phyloP scores from a whole-genome alignment of 2,113 vertebrate species.

The Catharus minimus region DNA sequence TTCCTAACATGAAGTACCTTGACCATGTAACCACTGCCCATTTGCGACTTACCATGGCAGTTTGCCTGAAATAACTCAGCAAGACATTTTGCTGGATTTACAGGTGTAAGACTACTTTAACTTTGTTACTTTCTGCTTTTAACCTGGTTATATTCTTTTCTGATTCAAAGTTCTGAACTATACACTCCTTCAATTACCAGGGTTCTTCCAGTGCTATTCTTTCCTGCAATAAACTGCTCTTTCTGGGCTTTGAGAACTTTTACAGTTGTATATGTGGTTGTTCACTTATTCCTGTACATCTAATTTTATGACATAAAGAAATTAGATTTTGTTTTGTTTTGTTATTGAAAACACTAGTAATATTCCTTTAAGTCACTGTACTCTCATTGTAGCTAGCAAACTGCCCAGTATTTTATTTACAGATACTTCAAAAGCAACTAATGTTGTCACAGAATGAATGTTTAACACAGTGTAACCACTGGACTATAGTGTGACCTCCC shows the following conservation, averaged over 20 bases:
- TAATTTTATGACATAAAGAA: not conserved
- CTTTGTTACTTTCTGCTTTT: not conserved
- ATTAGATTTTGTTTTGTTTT: not conserved
- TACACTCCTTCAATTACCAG: not conserved
- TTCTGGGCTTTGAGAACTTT: not conserved
- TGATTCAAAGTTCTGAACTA: not conserved
- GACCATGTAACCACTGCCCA: not conserved
- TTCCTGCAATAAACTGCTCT: fast-evolving
- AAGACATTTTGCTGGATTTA: not conserved
- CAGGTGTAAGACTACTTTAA: not conserved
- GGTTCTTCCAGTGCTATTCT: not conserved
- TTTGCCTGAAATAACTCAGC: not conserved
- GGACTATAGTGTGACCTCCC: not conserved
- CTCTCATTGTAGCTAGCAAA: not conserved
- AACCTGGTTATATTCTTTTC: not conserved
- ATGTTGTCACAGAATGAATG: not conserved
- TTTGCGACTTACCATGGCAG: not conserved
- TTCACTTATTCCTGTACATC: not conserved
- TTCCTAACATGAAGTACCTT: not conserved
- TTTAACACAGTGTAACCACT: not conserved
- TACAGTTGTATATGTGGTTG: not conserved
- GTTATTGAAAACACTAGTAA: not conserved
- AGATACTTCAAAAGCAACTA: not conserved
- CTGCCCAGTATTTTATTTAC: not conserved
- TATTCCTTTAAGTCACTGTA: not conserved